phyloP scores from a whole-genome alignment of 1,140 invertebrate species.

The Acyrthosiphon pisum region DNA sequence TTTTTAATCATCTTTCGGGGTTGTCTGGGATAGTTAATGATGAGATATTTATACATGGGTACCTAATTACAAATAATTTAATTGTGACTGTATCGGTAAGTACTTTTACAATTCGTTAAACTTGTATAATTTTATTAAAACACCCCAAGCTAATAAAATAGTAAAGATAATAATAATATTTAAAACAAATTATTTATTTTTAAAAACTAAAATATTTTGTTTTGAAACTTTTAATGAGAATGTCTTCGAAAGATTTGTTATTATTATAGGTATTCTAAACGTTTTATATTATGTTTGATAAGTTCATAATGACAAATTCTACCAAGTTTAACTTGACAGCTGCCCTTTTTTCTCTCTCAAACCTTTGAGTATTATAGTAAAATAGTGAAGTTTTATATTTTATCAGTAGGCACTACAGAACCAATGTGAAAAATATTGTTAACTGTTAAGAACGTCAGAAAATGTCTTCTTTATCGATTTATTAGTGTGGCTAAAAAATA shows the following conservation, averaged over 20 bases:
- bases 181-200: constrained; percentile 14
- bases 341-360: neutral
- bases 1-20: neutral
- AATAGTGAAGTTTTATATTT: neutral
- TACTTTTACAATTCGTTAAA: neutral
- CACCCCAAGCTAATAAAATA: neutral
- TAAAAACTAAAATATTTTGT: neutral
- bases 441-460: neutral
- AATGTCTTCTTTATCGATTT: neutral
- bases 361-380: neutral
- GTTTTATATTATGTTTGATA: neutral
- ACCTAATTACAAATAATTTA: neutral
- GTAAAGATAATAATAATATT: constrained; percentile 9
- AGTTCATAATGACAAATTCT: neutral
- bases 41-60: neutral
- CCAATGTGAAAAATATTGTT: neutral
- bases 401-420: neutral
- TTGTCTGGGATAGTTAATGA: neutral
- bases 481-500: neutral
- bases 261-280: constrained; percentile 4
- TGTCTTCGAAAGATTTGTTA: neutral
- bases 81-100: neutral
- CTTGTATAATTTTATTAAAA: neutral
- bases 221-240: neutral
- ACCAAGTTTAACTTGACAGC: neutral